Evolutionary conservation across 2,797 vertebrate species (phyloP), one percentile per base, ranked within the genome.

Genomic region (Acropternis orthonyx): DNA sequence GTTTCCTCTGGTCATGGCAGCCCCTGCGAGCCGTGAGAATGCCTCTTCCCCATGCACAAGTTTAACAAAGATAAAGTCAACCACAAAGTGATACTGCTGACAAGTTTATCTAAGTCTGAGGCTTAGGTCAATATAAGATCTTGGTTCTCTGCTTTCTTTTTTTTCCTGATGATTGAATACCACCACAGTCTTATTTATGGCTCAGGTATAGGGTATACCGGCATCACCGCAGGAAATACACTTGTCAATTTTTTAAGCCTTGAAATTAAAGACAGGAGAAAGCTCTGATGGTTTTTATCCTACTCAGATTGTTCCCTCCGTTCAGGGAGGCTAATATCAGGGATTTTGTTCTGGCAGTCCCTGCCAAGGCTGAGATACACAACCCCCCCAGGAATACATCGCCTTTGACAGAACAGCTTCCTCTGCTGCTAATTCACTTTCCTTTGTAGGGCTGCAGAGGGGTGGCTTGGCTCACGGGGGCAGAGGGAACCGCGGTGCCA

Each of bases 31-130:
- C 59, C 69, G 8, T 17, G 63, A 82, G 85, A 90, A 87, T 30
- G 20, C 54, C 51, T 85, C 69, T 81, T 95, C 54, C 54, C 58
- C 39, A 22, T 3, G 5, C 58, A 44, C 56, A 75, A 94, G 86
- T 96, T 93, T 68, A 79, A 62, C 81, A 58, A 74, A 95, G 94
- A 90, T 95, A 96, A 96, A 95, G 95, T 95, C 96, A 85, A 85
- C 65, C 51, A 71, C 93, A 92, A 89, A 94, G 86, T 94, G 93
- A 89, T 96, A 95, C 90, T 95, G 67, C 93, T 95, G 94, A 95
- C 92, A 93, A 93, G 92, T 96, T 93, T 96, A 95, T 93, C 93
- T 77, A 61, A 82, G 91, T 85, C 88, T 87, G 83, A 91, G 65
- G 72, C 86, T 96, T 91, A 93, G 92, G 93, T 95, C 90, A 96